Percentiles rank a stretch among this genome's conserved stretches.
Evolutionary conservation across 2,888 invertebrate genomes (phyloP).

Genomic region (Pollenia labialis): DNA sequence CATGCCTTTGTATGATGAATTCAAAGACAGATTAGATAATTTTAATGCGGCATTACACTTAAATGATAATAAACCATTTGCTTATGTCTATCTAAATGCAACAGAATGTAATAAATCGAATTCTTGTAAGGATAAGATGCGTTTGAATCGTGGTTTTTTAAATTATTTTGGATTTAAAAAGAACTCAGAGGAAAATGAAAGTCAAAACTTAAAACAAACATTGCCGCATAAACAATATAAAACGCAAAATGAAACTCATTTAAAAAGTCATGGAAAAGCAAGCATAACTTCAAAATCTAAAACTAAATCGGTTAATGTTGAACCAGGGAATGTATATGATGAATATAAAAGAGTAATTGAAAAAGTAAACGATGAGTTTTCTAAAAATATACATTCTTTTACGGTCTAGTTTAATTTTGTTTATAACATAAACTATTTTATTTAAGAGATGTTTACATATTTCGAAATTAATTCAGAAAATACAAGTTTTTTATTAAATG

Average conservation of each 20-base stretch:
- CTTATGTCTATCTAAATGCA: neutral
- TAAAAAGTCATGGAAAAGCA: neutral
- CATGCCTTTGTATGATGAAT: conserved; percentile 45
- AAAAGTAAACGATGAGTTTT: neutral
- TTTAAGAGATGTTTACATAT: no score
- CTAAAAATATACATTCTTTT: neutral
- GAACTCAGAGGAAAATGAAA: neutral
- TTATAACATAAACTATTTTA: no score
- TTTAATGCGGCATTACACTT: conserved; percentile 29
- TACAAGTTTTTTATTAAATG: no score
- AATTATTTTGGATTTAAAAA: conserved; percentile 15
- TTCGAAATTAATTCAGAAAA: no score
- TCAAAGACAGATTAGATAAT: conserved; percentile 40
- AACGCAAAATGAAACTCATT: neutral
- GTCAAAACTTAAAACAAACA: neutral
- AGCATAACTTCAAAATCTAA: neutral
- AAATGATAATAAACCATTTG: neutral
- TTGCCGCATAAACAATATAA: neutral
- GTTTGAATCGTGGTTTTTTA: conserved; percentile 18
- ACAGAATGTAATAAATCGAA: neutral
- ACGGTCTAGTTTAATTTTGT: no score
- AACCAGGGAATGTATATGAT: conserved; percentile 8
- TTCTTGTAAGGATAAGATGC: neutral
- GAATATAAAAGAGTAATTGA: conserved; percentile 7
- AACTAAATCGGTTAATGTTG: neutral